Evolutionary conservation across 2,797 vertebrate species (phyloP).

Genomic region (Cetoscarus ocellatus): DNA sequence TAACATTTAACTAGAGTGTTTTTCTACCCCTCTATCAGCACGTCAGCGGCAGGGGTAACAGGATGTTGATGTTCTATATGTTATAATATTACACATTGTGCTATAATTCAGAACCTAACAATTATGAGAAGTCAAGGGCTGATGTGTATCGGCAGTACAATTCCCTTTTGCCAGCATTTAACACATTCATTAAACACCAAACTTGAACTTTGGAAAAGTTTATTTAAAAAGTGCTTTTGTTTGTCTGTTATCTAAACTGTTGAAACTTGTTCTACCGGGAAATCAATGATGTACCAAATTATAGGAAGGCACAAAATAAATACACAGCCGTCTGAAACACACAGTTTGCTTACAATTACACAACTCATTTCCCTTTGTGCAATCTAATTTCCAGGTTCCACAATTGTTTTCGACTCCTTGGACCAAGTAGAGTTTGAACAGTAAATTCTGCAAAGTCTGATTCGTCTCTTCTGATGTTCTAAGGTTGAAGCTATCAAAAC

Average conservation of each 20-base stretch:
- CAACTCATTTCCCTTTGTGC: conserved; percentile 62
- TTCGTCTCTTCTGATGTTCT: background rate
- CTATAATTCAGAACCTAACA: conserved; percentile 3
- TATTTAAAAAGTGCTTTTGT: conserved; percentile 73
- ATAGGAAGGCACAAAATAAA: conserved; percentile 61
- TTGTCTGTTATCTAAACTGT: conserved; percentile 74
- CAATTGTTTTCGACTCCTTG: conserved; percentile 24
- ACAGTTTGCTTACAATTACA: conserved; percentile 62
- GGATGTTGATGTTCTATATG: conserved; percentile 9
- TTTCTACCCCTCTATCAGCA: background rate
- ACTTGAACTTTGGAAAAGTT: conserved; percentile 55
- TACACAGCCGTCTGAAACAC: conserved; percentile 47
- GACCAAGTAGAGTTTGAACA: conserved; percentile 22
- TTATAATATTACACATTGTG: conserved; percentile 6
- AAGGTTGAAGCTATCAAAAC: background rate
- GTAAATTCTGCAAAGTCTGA: conserved; percentile 10
- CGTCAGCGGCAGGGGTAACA: background rate
- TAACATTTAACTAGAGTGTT: background rate
- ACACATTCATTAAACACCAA: conserved; percentile 32
- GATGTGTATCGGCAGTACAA: conserved; percentile 10
- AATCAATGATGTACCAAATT: conserved; percentile 57
- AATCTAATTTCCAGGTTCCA: conserved; percentile 45
- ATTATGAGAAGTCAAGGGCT: background rate
- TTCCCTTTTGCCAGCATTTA: conserved; percentile 25
- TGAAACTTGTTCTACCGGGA: conserved; percentile 61